phyloP scores from a whole-genome alignment of 2,113 vertebrate species.

The Oenanthe melanoleuca region DNA sequence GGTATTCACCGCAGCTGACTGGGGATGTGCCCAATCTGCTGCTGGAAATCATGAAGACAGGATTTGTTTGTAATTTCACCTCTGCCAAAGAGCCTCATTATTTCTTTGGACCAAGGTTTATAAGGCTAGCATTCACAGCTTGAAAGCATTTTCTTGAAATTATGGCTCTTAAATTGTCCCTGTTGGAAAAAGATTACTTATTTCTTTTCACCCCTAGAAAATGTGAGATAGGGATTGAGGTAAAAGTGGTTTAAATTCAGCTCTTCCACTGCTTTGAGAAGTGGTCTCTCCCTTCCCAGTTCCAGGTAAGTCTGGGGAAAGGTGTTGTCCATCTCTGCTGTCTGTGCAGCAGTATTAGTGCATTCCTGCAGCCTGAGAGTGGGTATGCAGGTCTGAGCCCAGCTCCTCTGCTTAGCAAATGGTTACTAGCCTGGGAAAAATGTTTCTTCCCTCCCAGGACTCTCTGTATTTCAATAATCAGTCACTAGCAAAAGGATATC shows the following conservation, averaged over 20 bases:
- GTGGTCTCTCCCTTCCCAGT: not conserved
- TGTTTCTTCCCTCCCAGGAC: not conserved
- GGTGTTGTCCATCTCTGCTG: not conserved
- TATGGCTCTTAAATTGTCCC: not conserved
- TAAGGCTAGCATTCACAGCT: slow-evolving; percentile 3
- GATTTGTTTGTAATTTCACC: not conserved
- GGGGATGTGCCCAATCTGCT: slow-evolving; percentile 10
- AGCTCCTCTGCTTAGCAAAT: not conserved
- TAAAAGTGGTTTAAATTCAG: not conserved
- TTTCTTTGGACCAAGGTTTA: not conserved
- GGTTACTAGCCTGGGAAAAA: not conserved
- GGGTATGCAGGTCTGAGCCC: not conserved
- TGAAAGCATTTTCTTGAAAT: slow-evolving; percentile 13
- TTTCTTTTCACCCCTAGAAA: slow-evolving; percentile 1
- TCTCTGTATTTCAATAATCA: not conserved
- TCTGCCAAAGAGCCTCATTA: slow-evolving; percentile 14
- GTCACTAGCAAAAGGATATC: not conserved
- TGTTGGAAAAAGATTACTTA: not conserved
- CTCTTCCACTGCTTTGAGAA: not conserved
- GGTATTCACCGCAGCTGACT: not conserved
- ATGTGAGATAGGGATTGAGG: not conserved
- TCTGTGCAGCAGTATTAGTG: not conserved
- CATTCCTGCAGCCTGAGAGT: not conserved
- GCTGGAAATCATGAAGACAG: not conserved
- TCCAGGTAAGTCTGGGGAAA: not conserved